Evolutionary conservation across 35 echinoderm and acorn worm genomes (phyloP), one percentile per base, ranked within the genome.

Genomic region (Lytechinus variegatus): DNA sequence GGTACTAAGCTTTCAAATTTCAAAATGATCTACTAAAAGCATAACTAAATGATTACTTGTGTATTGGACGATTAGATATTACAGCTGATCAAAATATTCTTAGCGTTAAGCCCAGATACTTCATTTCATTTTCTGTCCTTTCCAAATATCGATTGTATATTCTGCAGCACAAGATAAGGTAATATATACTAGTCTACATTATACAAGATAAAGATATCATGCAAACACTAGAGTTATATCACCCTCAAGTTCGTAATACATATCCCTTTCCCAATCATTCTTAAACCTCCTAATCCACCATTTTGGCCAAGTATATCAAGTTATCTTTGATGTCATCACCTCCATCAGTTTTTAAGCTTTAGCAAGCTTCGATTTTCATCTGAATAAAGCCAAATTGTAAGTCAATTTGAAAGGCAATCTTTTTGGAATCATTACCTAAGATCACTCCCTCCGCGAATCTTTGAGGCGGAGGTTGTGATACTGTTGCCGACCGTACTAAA

Each of bases 331-430:
- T 79, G 66, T 79, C 66, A 79, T 79, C 66, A 79, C 66, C 66
- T 79, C 66, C 66, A 79, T 79, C 66, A 79, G 66, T 24, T 79
- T 24, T 21, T 6, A 79, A 79, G 19, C 66, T 79, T 79, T 14
- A 16, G 16, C 66, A 79, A 79, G 66, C 66, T 79, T 79, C 66
- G n/a, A 79, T 24, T 79, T 79, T 79, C 66, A 24, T 79, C 66
- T 79, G 14, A 79, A 79, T 7, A 79, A 79, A 24, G n/a, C 4
- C 66, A 79, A 79, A 16, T 79, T 16, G 66, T 79, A 79, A 79
- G 66, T 79, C 66, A 79, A 79, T 79, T 79, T 79, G 66, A 79
- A 79, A 79, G 19, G 66, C 66, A 79, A 79, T 79, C 66, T 79
- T 79, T 79, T 79, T 79, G 19, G 66, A 79, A 79, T 79, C 66